phyloP scores from a whole-genome alignment of 2,113 vertebrate genomes.

The Monopterus albus region DNA sequence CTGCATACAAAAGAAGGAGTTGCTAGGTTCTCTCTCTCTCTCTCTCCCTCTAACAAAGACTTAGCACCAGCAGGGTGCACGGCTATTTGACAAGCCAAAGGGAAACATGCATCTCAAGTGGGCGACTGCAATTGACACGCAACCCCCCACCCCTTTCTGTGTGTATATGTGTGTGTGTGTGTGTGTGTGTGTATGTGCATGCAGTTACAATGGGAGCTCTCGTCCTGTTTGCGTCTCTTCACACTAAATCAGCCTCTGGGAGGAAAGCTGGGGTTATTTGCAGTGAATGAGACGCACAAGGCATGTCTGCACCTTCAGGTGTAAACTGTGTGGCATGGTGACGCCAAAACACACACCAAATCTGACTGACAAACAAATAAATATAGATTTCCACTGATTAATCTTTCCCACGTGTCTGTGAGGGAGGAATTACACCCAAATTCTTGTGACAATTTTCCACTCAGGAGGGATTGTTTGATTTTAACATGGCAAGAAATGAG shows the following conservation, averaged over 20 bases:
- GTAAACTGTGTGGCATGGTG: slow-evolving; percentile 26
- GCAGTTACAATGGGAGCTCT: slow-evolving; percentile 35
- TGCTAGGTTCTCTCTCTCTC: slow-evolving; percentile 25
- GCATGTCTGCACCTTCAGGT: slow-evolving; percentile 51
- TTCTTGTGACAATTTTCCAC: not conserved
- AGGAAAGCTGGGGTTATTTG: slow-evolving; percentile 45
- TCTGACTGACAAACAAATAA: slow-evolving; percentile 29
- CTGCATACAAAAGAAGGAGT: slow-evolving; percentile 19
- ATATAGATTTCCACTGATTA: slow-evolving; percentile 2
- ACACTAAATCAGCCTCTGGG: slow-evolving; percentile 51
- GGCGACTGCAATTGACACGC: slow-evolving; percentile 67
- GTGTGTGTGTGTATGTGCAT: slow-evolving; percentile 3
- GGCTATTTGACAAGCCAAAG: slow-evolving; percentile 71
- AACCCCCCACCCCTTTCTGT: not conserved
- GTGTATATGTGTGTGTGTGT: slow-evolving; percentile 13
- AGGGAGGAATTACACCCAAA: not conserved
- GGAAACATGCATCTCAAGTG: slow-evolving; percentile 76
- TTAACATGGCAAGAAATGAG: not conserved
- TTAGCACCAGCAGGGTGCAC: slow-evolving; percentile 55
- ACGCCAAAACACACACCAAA: slow-evolving; percentile 29
- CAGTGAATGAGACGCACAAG: slow-evolving; percentile 54
- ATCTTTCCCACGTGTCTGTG: not conserved
- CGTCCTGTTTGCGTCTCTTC: slow-evolving; percentile 58
- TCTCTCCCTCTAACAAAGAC: slow-evolving; percentile 53
- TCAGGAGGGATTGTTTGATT: not conserved